phyloP scores from a whole-genome alignment of 1,140 invertebrate species.

The Anastrepha obliqua region DNA sequence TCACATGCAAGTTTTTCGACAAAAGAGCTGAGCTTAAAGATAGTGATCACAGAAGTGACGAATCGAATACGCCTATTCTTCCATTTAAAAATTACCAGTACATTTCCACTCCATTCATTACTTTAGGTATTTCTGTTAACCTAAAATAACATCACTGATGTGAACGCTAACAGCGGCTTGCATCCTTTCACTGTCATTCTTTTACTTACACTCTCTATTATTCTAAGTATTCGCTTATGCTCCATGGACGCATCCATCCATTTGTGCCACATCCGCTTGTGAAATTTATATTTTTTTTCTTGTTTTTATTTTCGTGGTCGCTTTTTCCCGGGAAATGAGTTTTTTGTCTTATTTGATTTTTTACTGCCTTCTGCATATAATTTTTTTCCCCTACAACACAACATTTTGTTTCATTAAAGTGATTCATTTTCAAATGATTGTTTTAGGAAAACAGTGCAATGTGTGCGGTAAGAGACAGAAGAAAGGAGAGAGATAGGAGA shows the following conservation, averaged over 20 bases:
- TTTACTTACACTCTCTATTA: not conserved
- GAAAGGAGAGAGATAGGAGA: not conserved
- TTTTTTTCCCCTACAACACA: not conserved
- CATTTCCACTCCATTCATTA: too few species aligned
- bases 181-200: not conserved
- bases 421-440: slow-evolving; percentile 20
- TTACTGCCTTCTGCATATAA: not conserved
- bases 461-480: not conserved
- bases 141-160: not conserved
- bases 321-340: not conserved
- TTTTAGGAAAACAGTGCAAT: not conserved
- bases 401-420: slow-evolving; percentile 46
- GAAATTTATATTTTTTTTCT: slow-evolving; percentile 23
- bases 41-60: too few species aligned
- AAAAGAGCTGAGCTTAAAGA: too few species aligned
- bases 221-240: slow-evolving; percentile 28
- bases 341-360: not conserved
- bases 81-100: too few species aligned
- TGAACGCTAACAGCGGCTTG: not conserved
- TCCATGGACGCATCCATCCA: not conserved
- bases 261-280: not conserved
- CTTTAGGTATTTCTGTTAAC: too few species aligned
- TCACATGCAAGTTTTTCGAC: too few species aligned
- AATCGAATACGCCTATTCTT: too few species aligned
- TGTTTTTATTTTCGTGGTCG: not conserved